Evolutionary conservation across 2,113 vertebrate genomes (phyloP).

Genomic region (Prunella fulvescens): DNA sequence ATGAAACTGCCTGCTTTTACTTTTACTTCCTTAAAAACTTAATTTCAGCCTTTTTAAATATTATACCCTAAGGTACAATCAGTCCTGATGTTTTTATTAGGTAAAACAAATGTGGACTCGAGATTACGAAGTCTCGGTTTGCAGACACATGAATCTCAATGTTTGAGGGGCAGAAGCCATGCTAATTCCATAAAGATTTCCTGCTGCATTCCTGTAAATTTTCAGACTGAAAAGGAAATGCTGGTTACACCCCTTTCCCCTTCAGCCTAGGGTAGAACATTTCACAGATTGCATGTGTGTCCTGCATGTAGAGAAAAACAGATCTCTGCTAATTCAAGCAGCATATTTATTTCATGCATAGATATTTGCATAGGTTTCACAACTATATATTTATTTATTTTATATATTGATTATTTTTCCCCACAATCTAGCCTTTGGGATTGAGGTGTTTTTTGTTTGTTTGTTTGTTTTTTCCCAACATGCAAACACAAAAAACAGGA

Average conservation of each 20-base stretch:
- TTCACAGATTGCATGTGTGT: conserved; percentile 47
- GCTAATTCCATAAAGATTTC: conserved; percentile 79
- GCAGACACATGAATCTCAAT: conserved; percentile 61
- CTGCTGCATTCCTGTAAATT: conserved; percentile 75
- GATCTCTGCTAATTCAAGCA: background rate
- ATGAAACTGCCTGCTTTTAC: background rate
- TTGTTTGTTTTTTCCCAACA: background rate
- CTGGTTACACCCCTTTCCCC: conserved; percentile 68
- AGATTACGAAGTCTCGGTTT: conserved; percentile 19
- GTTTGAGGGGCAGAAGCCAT: conserved; percentile 48
- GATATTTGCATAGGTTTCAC: too few relatives aligned
- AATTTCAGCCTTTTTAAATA: conserved; percentile 30
- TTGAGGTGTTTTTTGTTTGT: background rate
- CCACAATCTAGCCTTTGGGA: background rate
- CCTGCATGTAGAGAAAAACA: conserved; percentile 20
- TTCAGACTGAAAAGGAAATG: conserved; percentile 78
- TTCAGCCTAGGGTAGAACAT: conserved; percentile 49
- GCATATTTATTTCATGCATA: background rate
- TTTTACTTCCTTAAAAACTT: conserved; percentile 43
- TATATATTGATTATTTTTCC: background rate
- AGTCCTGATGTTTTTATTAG: conserved; percentile 57
- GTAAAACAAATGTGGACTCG: conserved; percentile 4
- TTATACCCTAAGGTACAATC: conserved; percentile 15
- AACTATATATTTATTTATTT: background rate
- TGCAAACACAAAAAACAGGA: background rate